Evolutionary conservation across 2,888 invertebrate species (phyloP), one percentile per base, ranked within the genome.

Genomic region (Cyrtodaria siliqua): DNA sequence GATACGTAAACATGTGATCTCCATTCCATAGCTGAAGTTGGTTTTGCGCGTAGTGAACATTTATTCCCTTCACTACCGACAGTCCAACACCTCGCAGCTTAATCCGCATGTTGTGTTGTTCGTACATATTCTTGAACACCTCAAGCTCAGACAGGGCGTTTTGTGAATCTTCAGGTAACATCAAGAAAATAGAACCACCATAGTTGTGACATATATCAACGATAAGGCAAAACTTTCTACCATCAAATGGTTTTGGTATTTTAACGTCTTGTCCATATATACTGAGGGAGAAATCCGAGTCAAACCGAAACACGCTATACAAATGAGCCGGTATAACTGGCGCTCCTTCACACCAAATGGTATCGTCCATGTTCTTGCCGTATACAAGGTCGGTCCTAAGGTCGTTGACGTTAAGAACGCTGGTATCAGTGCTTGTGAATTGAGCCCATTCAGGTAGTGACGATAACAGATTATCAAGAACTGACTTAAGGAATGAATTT

Each of bases 1-100:
- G 44, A n/a, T 64, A 64, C 9, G 6, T 44, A 29, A 64, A 55
- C 26, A 20, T 24, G n/a, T 64, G 42, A 42, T 64, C 53, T 1
- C 78, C 78, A 50, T 69, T 69, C 78, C 78, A 78, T 16, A 78
- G 33, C 18, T 52, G 40, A 12, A 70, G 40, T 12, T 60, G 16
- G n/a, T 40, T 33, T 18, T 50, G n/a, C 8, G 40, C 1, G 12
- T 33, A 33, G 8, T 44, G 56, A n/a, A 70, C 69, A 12, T 62
- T 57, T 12, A 73, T 61, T 29, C 50, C 61, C 12, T 53, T 55
- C 9, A 50, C 55, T n/a, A 73, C 18, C 8, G 78, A 78, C n/a
- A 73, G 24, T 14, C 78, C 78, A n/a, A 78, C 33, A n/a, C 78
- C 78, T 20, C 56, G 23, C 24, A 67, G 73, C 16, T 50, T 44